Conservation (phyloP, 2,797 vertebrate genomes). For the Fundulus diaphanus region DNA sequence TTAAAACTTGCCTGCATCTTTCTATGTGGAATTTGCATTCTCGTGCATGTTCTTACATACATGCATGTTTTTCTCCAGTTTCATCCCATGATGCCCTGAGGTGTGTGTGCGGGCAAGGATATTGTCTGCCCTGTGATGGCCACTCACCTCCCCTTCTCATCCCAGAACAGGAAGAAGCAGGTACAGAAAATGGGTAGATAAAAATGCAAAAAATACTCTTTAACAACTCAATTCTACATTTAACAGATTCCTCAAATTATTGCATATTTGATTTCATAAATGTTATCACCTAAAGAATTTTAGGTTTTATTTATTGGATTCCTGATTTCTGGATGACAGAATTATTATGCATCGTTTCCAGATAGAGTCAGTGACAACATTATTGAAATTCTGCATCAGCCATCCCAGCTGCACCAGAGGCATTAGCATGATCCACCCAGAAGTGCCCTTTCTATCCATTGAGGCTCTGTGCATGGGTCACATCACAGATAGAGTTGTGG, state of each 20-base stretch:
- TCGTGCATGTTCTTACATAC: neutral
- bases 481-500: conserved; percentile 80
- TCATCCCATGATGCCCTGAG: neutral
- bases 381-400: conserved; percentile 72
- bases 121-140: neutral
- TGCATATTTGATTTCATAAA: neutral
- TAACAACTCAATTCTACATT: neutral
- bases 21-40: neutral
- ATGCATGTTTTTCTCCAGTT: neutral
- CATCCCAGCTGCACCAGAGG: conserved; percentile 61
- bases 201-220: neutral
- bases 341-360: conserved; percentile 41
- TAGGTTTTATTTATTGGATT: neutral
- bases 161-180: neutral
- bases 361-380: conserved; percentile 55
- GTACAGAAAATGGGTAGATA: neutral
- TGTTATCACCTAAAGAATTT: neutral
- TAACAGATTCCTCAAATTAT: neutral
- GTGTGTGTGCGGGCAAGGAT: neutral
- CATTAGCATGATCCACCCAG: conserved; percentile 80
- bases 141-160: neutral
- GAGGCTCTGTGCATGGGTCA: conserved; percentile 78
- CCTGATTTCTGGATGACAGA: conserved; percentile 2
- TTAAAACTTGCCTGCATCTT: neutral
- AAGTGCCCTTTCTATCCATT: conserved; percentile 80